Percentiles rank a stretch among this genome's conserved stretches.
phyloP scores from a whole-genome alignment of 2,797 vertebrate genomes.

The Decapterus maruadsi region DNA sequence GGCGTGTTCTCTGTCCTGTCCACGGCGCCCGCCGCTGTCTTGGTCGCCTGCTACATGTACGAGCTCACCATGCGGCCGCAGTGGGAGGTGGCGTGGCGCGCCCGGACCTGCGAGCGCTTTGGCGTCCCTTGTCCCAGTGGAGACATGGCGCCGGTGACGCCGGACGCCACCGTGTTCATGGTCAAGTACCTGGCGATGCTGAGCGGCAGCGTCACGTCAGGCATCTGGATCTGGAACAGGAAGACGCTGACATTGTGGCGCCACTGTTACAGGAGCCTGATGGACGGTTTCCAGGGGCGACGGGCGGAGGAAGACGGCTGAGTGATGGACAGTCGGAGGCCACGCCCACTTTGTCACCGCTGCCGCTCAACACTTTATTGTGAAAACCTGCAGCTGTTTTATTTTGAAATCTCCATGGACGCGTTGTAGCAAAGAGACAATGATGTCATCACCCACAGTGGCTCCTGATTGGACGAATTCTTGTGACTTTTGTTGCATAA shows the following conservation, averaged over 20 bases:
- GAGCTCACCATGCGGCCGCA: conserved; percentile 92
- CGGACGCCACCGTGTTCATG: conserved; percentile 94
- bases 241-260: conserved; percentile 95
- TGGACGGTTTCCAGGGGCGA: conserved; percentile 89
- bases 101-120: conserved; percentile 91
- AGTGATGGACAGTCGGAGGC: not conserved
- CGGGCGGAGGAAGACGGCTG: conserved; percentile 49
- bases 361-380: too few relatives aligned
- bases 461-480: too few relatives aligned
- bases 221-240: conserved; percentile 96
- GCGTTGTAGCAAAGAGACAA: too few relatives aligned
- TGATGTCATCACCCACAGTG: too few relatives aligned
- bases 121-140: conserved; percentile 88
- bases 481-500: too few relatives aligned
- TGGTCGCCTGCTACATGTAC: conserved; percentile 93
- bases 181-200: conserved; percentile 97
- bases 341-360: too few relatives aligned
- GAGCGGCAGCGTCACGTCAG: conserved; percentile 94
- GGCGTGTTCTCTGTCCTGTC: conserved; percentile 93
- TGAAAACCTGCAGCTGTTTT: too few relatives aligned
- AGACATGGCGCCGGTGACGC: conserved; percentile 87
- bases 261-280: conserved; percentile 90
- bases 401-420: too few relatives aligned
- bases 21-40: conserved; percentile 90
- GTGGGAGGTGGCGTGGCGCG: conserved; percentile 93